phyloP scores from a whole-genome alignment of 2,888 invertebrate species.

The Drosophila prostipennis region DNA sequence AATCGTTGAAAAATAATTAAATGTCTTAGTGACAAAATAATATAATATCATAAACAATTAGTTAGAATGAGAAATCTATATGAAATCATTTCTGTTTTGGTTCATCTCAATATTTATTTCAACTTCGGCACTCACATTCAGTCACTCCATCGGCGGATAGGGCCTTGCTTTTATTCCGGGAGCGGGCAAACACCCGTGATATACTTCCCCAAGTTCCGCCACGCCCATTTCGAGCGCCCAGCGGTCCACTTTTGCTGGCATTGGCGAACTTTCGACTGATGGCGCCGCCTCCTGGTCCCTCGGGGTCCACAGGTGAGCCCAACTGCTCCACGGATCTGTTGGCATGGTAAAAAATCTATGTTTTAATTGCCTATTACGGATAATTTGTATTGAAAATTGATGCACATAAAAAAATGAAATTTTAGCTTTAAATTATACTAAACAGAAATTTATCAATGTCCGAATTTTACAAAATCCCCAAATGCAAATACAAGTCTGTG shows the following conservation, averaged over 20 bases:
- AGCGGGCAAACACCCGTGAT: conserved; percentile 94
- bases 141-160: conserved; percentile 84
- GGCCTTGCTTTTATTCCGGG: conserved; percentile 92
- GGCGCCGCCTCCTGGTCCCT: conserved; percentile 86
- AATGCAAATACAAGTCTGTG: not conserved
- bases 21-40: too few relatives aligned
- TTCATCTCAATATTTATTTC: too few relatives aligned
- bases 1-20: too few relatives aligned
- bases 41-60: too few relatives aligned
- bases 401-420: too few relatives aligned
- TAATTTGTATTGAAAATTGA: too few relatives aligned
- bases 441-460: not conserved
- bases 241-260: conserved; percentile 81
- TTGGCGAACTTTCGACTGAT: conserved; percentile 84
- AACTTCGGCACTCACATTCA: conserved; percentile 85
- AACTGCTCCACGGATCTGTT: conserved; percentile 89
- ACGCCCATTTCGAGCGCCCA: conserved; percentile 86
- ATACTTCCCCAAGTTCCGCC: conserved; percentile 96
- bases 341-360: not conserved
- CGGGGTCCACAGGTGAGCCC: conserved; percentile 90
- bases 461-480: not conserved
- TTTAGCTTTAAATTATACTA: not conserved
- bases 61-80: too few relatives aligned
- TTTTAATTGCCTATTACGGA: not conserved
- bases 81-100: too few relatives aligned